Evolutionary conservation across 2,888 invertebrate species (phyloP), one percentile per base, ranked within the genome.

Genomic region (Physocephala rufipes): DNA sequence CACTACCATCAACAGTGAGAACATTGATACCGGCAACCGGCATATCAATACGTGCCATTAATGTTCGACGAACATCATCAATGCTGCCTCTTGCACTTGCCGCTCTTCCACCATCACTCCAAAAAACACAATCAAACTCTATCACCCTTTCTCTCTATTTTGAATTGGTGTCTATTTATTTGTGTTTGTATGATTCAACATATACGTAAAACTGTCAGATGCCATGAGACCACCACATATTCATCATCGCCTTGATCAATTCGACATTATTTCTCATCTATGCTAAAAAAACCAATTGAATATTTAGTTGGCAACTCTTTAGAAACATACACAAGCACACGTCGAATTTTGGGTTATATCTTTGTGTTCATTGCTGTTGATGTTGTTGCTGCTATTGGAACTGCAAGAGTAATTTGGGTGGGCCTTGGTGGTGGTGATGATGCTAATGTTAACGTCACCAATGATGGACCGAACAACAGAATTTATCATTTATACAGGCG

Each of bases 401-500:
- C 36, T 21, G 24, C 55, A 24, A n/a, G 24, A n/a, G 28, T 12
- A 2, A 16, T 24, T 58, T 24, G 24, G 15, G 58, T 2, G 15
- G 58, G 16, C 13, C 12, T 21, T n/a, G 55, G 64, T 51, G 16
- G 66, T 28, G 51, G n/a, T n/a, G n/a, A n/a, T n/a, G n/a, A n/a
- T 58, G 26, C 28, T 62, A 36, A 55, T 63, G 72, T 30, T 68
- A 43, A 51, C 28, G 53, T 43, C 55, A 36, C 69, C 49, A 62
- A 59, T 53, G 36, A 61, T 71, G 67, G 55, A 62, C 59, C 72
- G 61, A 67, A 55, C 67, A 61, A 81, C 82, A 79, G 84, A 84
- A 82, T 82, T 84, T 82, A 84, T 84, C 82, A 84, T 84, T 83
- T 84, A 83, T 81, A 83, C 84, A 82, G 85, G 84, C 83, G 84